phyloP scores from a whole-genome alignment of 2,888 invertebrate genomes.

The Caenorhabditis sp. region DNA sequence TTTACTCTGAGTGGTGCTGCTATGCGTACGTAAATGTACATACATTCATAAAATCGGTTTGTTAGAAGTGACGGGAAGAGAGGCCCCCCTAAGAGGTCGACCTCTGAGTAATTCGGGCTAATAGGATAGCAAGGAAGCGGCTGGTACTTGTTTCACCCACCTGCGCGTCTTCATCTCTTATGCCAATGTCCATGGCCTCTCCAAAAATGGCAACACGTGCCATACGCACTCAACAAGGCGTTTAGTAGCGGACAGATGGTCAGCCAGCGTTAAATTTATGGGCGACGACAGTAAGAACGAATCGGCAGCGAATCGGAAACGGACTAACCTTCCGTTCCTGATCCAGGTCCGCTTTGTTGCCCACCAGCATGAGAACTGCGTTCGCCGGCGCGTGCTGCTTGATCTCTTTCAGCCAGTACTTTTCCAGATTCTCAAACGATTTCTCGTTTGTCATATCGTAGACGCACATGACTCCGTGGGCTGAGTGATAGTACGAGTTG shows the following conservation, averaged over 20 bases:
- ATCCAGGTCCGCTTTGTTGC: conserved; percentile 79
- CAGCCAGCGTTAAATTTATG: conserved; percentile 20
- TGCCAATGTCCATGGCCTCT: conserved; percentile 9
- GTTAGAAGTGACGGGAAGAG: conserved; percentile 3
- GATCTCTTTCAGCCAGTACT: conserved; percentile 79
- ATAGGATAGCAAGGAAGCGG: conserved; percentile 37
- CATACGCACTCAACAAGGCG: conserved; percentile 23
- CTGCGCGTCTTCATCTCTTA: conserved; percentile 39
- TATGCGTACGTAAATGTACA: conserved; percentile 37
- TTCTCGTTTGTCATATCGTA: conserved; percentile 78
- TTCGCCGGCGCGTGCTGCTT: conserved; percentile 78
- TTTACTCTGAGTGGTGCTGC: conserved; percentile 37
- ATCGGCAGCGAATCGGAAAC: conserved; percentile 6
- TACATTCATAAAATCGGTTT: conserved; percentile 44
- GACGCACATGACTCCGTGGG: conserved; percentile 79
- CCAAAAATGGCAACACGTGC: conserved; percentile 43
- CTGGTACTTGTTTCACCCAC: conserved; percentile 53
- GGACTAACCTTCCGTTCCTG: conserved; percentile 70
- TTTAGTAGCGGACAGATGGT: conserved; percentile 19
- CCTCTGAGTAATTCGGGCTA: conserved; percentile 58
- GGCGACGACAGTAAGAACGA: too few species aligned
- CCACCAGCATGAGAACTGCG: conserved; percentile 79
- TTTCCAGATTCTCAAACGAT: conserved; percentile 78
- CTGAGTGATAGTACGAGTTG: conserved; percentile 79
- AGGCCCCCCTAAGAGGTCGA: conserved; percentile 11